Base-by-base conservation (phyloP, 2,888 invertebrate genomes). In the Melitaea athalia region DNA sequence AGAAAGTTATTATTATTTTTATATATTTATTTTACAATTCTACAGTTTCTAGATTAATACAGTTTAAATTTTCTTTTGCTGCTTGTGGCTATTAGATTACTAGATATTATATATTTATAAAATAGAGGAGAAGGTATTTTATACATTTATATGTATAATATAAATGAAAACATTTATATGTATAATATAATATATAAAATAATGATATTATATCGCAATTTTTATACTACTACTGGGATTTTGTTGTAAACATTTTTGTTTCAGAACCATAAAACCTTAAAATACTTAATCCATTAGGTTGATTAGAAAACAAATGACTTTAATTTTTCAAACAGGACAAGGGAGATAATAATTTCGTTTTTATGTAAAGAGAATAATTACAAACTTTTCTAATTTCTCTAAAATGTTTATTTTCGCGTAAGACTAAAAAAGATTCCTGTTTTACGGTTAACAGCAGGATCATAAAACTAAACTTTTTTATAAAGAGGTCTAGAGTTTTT, bases 321-420 rank as follows among this genome's bases (percentile, higher is more conserved):
- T 42, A 55, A 57, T 57, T 57, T 57, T 42, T 57, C 57, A 57
- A 57, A 57, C 57, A 57, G 57, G 57, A 57, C 57, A 57, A 57
- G 31, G 31, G 31, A 33, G 57, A 57, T 57, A 42, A 57, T 42
- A 57, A 42, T 57, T 57, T 57, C 15, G 15, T 38, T 42, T 24
- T 57, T 38, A 57, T 57, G 42, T 57, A 57, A 57, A 42, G 57
- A n/a, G 5, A 42, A 57, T 57, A 57, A 38, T 57, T 57, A 42
- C 15, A 57, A 57, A 57, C 38, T 57, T 57, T 57, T 57, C 42
- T 15, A 42, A 42, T 57, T 57, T 57, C 42, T 57, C 17, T 33
- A 49, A 49, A 53, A 17, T 17, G 15, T n/a, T 53, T 43, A 38
- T 42, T 53, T 55, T 33, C 31, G 17, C 31, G n/a, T 33, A 53